Conservation (phyloP, 2,113 vertebrate species). For the Alosa alosa region DNA sequence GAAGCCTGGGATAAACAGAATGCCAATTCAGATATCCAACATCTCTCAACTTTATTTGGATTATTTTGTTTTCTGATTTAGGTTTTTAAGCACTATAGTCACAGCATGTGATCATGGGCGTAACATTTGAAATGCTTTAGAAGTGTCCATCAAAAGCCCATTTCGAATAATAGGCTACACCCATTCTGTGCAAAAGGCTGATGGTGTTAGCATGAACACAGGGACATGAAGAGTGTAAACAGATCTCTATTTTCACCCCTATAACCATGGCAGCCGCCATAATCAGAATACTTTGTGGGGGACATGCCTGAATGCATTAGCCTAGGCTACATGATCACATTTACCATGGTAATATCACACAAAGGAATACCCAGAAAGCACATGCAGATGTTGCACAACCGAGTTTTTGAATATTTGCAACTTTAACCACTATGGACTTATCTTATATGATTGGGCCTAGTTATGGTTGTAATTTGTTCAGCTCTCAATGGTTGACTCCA, state of each 20-base stretch:
- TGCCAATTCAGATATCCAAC: constrained; percentile 30
- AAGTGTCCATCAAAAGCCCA: not conserved
- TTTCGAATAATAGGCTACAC: not conserved
- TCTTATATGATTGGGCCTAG: too few species aligned
- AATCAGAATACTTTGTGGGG: too few species aligned
- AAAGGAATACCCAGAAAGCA: too few species aligned
- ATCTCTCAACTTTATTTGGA: not conserved
- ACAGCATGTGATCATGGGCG: not conserved
- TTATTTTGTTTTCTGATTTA: not conserved
- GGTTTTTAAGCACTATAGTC: not conserved
- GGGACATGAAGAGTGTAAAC: not conserved
- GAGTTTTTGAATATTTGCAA: too few species aligned
- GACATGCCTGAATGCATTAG: too few species aligned
- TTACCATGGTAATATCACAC: too few species aligned
- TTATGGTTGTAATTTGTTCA: too few species aligned
- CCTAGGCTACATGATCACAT: too few species aligned
- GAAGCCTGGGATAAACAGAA: constrained; percentile 67
- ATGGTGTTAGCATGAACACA: not conserved
- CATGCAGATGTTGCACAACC: too few species aligned
- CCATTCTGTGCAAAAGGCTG: not conserved
- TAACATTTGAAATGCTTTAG: not conserved
- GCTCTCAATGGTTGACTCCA: too few species aligned
- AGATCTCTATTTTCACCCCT: not conserved
- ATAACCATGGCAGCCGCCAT: not conserved
- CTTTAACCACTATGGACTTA: too few species aligned